Evolutionary conservation across 2,888 invertebrate species (phyloP).

Genomic region (Timema podura): DNA sequence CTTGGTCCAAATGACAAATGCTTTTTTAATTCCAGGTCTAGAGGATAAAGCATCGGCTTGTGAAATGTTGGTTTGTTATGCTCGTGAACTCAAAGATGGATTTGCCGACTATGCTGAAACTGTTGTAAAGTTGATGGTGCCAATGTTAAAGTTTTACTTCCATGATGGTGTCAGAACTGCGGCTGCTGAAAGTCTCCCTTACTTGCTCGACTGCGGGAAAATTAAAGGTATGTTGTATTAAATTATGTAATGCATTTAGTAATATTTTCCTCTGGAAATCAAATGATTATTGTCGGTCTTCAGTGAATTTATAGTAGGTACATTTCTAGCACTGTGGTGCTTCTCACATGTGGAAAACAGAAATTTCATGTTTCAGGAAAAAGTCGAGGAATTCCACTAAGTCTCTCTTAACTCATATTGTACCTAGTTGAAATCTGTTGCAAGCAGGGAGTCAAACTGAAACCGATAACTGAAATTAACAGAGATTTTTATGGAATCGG

Average conservation of each 20-base stretch:
- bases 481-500: too few species aligned
- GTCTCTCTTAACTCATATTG: too few species aligned
- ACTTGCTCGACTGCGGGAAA: slow-evolving; percentile 80
- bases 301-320: too few species aligned
- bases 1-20: neutral
- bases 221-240: slow-evolving; percentile 57
- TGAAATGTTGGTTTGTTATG: slow-evolving; percentile 94
- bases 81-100: slow-evolving; percentile 85
- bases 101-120: slow-evolving; percentile 73
- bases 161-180: slow-evolving; percentile 90
- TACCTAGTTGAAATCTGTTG: too few species aligned
- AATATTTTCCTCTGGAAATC: neutral
- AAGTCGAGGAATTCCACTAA: too few species aligned
- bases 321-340: too few species aligned
- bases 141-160: slow-evolving; percentile 89
- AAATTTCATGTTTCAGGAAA: too few species aligned
- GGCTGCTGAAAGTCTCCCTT: slow-evolving; percentile 87
- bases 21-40: slow-evolving; percentile 53
- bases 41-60: slow-evolving; percentile 97
- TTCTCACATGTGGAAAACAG: too few species aligned
- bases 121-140: slow-evolving; percentile 79
- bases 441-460: too few species aligned
- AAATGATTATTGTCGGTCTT: too few species aligned
- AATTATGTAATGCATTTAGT: neutral
- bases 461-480: too few species aligned